Base-by-base conservation (phyloP, 2,888 invertebrate species). In the Apamea monoglypha region DNA sequence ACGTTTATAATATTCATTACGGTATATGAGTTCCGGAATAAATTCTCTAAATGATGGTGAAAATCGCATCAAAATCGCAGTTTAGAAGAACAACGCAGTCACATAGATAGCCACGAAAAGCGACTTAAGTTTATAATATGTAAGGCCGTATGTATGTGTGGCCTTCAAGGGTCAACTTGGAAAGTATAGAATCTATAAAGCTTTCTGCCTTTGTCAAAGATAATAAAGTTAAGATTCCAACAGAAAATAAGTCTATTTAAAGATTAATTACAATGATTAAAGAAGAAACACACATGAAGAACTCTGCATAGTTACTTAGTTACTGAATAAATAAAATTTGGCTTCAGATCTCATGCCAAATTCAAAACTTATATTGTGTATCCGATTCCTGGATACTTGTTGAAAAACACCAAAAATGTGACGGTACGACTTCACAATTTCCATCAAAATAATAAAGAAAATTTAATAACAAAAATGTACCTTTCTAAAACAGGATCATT, bases 401-500 rank as follows among this genome's bases (percentile, higher is more conserved):
- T 40, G 6, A 40, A 40, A 40, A 7, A 40, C 16, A 21, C 16
- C 1, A 10, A 21, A 50, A 44, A 44, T 32, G 18, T 10, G 18
- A 12, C 47, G 8, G n/a, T n/a, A 36, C 32, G 7, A 32, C 66
- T 32, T 81, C 59, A n/a, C 36, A 47, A 18, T 44, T 68, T 10
- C 47, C 56, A n/a, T 74, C 21, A 36, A 59, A n/a, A 63, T 8
- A 32, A 16, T 56, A 61, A 25, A 36, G 32, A 32, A 72, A 84
- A 68, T 63, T 63, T 67, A 0, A 63, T 50, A 82, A 50, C 21
- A 47, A 16, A 67, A 74, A 67, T 36, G 25, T 71, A 66, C 68
- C 40, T 53, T 47, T 36, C 56, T 44, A 61, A 59, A 70, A 82
- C 50, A 36, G 25, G 59, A 78, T 70, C 72, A 82, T 88, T 76